These are phyloP conservation scores for Notiomystis cincta DNA, from an alignment of 2,113 vertebrate species.

Conservation along the genomic window DNA sequence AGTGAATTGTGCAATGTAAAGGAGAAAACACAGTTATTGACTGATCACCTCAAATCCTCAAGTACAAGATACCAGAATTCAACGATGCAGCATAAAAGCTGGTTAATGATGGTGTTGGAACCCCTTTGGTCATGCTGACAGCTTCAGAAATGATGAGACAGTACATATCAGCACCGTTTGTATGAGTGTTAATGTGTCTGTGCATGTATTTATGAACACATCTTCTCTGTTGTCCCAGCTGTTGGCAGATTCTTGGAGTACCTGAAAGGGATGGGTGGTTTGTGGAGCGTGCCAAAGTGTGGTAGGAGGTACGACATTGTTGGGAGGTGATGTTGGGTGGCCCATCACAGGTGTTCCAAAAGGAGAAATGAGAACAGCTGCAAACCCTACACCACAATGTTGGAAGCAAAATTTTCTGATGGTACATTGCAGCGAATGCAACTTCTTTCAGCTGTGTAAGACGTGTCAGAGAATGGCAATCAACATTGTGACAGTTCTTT, in stretches of 20 bases:
- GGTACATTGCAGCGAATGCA: neutral
- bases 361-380: neutral
- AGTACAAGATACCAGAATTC: neutral
- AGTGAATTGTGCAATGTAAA: neutral
- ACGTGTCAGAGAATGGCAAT: slow-evolving; percentile 20
- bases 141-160: neutral
- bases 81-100: neutral
- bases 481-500: slow-evolving; percentile 33
- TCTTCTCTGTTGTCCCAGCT: neutral
- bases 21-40: neutral
- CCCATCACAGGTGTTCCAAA: neutral
- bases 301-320: neutral
- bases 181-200: neutral
- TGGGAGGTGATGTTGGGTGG: neutral
- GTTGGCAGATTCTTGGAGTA: neutral
- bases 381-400: neutral
- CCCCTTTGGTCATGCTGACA: neutral
- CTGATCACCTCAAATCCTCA: neutral
- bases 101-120: neutral
- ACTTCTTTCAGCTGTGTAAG: neutral
- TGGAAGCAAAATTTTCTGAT: neutral
- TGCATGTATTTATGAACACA: fast-evolving
- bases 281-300: neutral
- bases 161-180: neutral
- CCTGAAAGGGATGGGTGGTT: neutral